Conservation (phyloP, 2,888 invertebrate genomes). For the Callinectes sapidus region DNA sequence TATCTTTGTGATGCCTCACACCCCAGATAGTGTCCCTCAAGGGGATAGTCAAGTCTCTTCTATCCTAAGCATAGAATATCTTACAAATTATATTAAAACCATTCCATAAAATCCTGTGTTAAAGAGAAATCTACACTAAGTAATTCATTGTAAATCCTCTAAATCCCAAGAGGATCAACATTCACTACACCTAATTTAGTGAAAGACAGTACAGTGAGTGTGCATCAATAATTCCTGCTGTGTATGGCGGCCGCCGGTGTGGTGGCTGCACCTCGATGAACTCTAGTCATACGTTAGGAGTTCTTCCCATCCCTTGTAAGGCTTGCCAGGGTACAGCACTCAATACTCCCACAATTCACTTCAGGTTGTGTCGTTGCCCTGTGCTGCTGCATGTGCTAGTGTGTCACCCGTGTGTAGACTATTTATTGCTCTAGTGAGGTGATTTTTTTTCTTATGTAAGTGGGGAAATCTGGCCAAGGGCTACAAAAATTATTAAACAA, state of each 20-base stretch:
- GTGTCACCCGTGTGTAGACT: background rate
- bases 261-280: background rate
- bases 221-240: background rate
- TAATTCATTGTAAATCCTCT: background rate
- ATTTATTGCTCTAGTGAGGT: background rate
- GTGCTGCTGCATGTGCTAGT: background rate
- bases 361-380: background rate
- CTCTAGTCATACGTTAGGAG: conserved; percentile 52
- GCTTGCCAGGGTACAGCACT: background rate
- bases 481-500: no score
- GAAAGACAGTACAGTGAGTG: background rate
- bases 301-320: conserved; percentile 24
- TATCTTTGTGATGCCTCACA: no score
- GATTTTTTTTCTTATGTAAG: no score
- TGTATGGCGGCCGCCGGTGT: background rate
- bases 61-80: no score
- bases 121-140: background rate
- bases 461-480: no score
- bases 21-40: no score
- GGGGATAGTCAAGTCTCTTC: no score
- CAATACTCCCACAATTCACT: background rate
- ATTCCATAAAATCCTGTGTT: background rate
- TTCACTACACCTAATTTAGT: background rate
- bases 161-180: background rate
- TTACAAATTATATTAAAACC: no score